phyloP scores from a whole-genome alignment of 2,113 vertebrate species.

The Sprattus sprattus region DNA sequence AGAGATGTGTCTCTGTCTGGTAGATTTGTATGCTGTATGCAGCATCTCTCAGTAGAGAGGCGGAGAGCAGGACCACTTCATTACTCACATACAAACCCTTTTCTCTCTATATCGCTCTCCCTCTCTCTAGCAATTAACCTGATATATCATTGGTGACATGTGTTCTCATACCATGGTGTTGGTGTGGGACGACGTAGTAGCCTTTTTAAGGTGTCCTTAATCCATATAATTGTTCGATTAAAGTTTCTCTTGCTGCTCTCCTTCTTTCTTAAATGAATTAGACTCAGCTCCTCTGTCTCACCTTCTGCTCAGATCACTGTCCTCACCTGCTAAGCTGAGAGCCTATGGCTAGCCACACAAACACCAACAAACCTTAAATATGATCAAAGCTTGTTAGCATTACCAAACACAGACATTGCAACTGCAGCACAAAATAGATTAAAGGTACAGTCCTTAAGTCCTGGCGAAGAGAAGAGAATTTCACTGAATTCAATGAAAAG shows the following conservation, averaged over 20 bases:
- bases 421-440: too few relatives aligned
- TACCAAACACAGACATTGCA: too few relatives aligned
- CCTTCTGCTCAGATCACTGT: neutral
- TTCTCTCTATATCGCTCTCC: neutral
- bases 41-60: neutral
- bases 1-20: neutral
- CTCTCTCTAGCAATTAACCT: too few relatives aligned
- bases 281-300: neutral
- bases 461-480: too few relatives aligned
- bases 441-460: too few relatives aligned
- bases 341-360: neutral
- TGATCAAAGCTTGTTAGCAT: neutral
- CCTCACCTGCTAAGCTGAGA: neutral
- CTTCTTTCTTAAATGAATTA: neutral
- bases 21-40: neutral
- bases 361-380: neutral
- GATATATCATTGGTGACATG: too few relatives aligned
- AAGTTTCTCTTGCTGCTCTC: neutral
- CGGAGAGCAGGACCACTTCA: neutral
- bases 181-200: too few relatives aligned
- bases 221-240: too few relatives aligned
- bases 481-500: too few relatives aligned
- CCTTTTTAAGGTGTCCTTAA: too few relatives aligned
- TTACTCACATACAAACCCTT: neutral
- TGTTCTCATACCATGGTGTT: too few relatives aligned